Conservation (phyloP, 2,797 vertebrate genomes). For the Rhynchonycteris naso region DNA sequence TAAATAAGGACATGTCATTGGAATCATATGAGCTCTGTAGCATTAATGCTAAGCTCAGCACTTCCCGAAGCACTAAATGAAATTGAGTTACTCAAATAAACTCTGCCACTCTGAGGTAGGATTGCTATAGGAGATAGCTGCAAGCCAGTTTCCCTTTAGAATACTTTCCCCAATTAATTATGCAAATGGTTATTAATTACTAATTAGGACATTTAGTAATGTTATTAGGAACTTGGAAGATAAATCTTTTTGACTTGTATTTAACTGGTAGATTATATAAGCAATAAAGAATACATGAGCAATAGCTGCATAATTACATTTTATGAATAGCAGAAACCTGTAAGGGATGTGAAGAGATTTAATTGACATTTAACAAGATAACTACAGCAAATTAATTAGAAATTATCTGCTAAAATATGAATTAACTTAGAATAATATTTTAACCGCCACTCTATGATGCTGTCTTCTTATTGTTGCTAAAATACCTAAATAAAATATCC, state of each 20-base stretch:
- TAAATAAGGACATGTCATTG: neutral
- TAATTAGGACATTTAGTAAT: constrained; percentile 81
- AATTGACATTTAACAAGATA: constrained; percentile 91
- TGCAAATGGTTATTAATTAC: constrained; percentile 87
- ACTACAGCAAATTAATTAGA: constrained; percentile 88
- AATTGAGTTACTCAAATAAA: constrained; percentile 3
- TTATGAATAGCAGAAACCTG: constrained; percentile 87
- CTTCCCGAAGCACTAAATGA: neutral
- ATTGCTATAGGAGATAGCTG: constrained; percentile 34
- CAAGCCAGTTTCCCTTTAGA: constrained; percentile 61
- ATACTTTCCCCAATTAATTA: constrained; percentile 76
- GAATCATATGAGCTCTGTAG: fast-evolving
- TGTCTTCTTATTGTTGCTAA: constrained; percentile 74
- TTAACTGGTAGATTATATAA: constrained; percentile 84
- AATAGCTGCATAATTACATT: constrained; percentile 86
- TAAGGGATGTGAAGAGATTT: constrained; percentile 85
- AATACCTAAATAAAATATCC: constrained; percentile 82
- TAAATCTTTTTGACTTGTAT: constrained; percentile 81
- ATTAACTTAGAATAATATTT: constrained; percentile 89
- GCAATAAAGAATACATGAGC: constrained; percentile 83
- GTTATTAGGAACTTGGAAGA: constrained; percentile 83
- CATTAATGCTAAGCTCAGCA: neutral
- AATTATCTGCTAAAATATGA: constrained; percentile 89
- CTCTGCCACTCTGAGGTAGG: neutral
- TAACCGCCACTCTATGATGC: constrained; percentile 79